phyloP scores from a whole-genome alignment of 2,113 vertebrate species.

The Passerina amoena region DNA sequence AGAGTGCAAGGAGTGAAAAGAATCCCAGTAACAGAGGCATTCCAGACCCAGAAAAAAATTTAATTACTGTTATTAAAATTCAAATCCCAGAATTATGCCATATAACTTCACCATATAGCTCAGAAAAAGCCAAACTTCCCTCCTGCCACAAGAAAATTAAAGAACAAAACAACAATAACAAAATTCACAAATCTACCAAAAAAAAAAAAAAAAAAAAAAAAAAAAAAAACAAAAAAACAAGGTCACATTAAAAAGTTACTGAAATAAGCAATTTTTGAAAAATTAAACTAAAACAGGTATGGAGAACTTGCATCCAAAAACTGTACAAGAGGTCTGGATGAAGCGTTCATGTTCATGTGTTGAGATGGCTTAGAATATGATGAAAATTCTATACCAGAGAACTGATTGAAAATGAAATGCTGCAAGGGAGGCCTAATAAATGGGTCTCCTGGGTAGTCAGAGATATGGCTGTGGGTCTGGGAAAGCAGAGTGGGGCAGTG shows the following conservation, averaged over 20 bases:
- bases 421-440: not conserved
- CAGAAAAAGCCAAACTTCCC: not conserved
- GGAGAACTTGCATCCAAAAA: not conserved
- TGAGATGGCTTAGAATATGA: not conserved
- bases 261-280: not conserved
- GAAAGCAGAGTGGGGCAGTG: not conserved
- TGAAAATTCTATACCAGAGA: not conserved
- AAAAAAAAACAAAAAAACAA: accelerated
- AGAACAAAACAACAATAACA: not conserved
- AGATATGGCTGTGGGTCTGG: not conserved
- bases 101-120: not conserved
- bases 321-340: not conserved
- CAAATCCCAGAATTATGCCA: not conserved
- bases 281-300: not conserved
- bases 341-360: not conserved
- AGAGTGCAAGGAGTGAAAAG: not conserved
- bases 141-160: not conserved
- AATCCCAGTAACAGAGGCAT: not conserved
- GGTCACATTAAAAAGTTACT: not conserved
- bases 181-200: not conserved
- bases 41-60: not conserved
- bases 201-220: accelerated
- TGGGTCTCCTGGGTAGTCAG: not conserved
- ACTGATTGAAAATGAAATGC: not conserved
- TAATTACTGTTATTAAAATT: not conserved